These are phyloP conservation scores for Drosophila micromelanica DNA, from an alignment of 1,140 invertebrate species.

Conservation along the genomic window DNA sequence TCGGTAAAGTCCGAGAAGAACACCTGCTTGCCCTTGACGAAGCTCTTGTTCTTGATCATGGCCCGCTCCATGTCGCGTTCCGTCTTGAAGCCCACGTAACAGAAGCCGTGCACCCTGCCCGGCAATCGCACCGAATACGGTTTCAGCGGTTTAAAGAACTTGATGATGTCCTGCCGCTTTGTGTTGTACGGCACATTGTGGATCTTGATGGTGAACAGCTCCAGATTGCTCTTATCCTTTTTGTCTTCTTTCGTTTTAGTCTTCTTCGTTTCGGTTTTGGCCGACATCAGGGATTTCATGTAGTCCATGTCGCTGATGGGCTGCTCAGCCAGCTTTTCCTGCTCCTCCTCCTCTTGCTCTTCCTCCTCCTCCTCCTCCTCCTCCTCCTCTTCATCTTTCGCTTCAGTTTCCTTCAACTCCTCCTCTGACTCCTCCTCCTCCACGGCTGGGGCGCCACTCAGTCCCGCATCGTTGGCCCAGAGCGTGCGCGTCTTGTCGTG, in stretches of 20 bases:
- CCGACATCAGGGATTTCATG: slow-evolving; percentile 86
- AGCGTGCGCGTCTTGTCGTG: slow-evolving; percentile 88
- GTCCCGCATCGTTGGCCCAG: slow-evolving; percentile 89
- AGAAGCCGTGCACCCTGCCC: slow-evolving; percentile 91
- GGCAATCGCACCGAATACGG: slow-evolving; percentile 92
- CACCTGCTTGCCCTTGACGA: slow-evolving; percentile 90
- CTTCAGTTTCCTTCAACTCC: slow-evolving; percentile 14
- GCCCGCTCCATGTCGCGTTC: slow-evolving; percentile 93
- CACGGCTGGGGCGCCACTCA: slow-evolving; percentile 61
- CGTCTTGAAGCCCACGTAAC: slow-evolving; percentile 94
- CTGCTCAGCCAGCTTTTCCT: slow-evolving; percentile 86
- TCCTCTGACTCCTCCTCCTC: slow-evolving; percentile 5
- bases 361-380: slow-evolving; percentile 6
- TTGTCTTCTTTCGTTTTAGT: slow-evolving; percentile 34
- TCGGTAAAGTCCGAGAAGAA: slow-evolving; percentile 88
- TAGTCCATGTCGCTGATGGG: slow-evolving; percentile 91
- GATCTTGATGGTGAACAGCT: slow-evolving; percentile 86
- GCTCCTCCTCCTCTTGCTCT: slow-evolving; percentile 3
- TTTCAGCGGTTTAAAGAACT: slow-evolving; percentile 93
- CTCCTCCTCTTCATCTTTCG: slow-evolving; percentile 2
- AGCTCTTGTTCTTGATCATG: slow-evolving; percentile 93
- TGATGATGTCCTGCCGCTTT: slow-evolving; percentile 82
- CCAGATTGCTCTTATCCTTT: slow-evolving; percentile 67
- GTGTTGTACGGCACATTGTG: slow-evolving; percentile 81
- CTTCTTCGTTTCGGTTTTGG: slow-evolving; percentile 54